Evolutionary conservation across 1,140 invertebrate genomes (phyloP).

Genomic region (Phenacoccus solenopsis): DNA sequence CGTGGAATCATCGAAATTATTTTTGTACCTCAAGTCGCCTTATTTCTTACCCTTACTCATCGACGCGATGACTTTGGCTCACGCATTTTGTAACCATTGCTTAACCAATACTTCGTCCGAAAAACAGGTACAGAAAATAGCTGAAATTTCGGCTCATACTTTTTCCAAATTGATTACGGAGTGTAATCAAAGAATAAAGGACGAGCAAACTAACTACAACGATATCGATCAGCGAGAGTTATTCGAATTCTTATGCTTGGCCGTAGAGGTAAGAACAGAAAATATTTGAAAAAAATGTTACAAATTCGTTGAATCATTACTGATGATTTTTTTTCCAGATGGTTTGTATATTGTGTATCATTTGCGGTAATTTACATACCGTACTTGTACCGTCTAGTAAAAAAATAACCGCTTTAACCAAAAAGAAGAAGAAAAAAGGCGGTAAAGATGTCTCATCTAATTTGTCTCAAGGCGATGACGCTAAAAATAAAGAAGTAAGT

Average conservation of each 20-base stretch:
- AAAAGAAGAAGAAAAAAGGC: not conserved
- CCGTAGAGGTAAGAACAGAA: not conserved
- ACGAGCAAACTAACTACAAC: not conserved
- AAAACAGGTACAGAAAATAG: not conserved
- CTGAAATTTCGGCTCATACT: not conserved
- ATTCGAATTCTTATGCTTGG: not conserved
- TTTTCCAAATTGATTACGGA: not conserved
- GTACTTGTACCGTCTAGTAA: not conserved
- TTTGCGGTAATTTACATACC: not conserved
- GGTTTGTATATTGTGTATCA: not conserved
- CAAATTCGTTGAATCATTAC: not conserved
- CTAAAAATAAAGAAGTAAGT: slow-evolving; percentile 8
- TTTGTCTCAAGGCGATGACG: not conserved
- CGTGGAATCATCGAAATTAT: not conserved
- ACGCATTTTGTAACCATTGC: slow-evolving; percentile 5
- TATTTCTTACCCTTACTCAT: slow-evolving; percentile 7
- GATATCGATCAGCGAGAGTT: not conserved
- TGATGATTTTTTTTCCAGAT: not conserved
- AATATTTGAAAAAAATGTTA: not conserved
- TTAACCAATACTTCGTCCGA: not conserved
- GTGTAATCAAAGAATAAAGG: not conserved
- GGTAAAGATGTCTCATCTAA: not conserved
- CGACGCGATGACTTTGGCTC: not conserved
- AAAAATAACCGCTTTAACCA: not conserved
- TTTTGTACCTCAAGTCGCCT: not conserved